Evolutionary conservation across 2,797 vertebrate species (phyloP).

Genomic region (Neosilurus hyrtlii): DNA sequence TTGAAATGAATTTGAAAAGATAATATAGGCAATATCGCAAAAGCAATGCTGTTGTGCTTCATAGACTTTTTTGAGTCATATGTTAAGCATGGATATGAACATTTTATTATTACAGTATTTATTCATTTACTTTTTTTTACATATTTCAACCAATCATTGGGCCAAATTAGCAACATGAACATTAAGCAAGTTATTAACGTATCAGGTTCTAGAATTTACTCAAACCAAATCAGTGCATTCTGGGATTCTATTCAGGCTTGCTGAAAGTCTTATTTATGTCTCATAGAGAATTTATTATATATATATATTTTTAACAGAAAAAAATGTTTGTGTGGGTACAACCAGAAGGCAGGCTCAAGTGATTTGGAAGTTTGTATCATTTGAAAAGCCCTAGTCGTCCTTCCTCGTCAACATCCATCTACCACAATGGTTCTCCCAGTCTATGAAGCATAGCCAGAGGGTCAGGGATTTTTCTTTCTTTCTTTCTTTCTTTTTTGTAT

Average conservation of each 20-base stretch:
- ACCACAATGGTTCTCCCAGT: background rate
- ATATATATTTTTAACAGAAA: background rate
- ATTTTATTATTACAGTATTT: background rate
- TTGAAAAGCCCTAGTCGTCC: background rate
- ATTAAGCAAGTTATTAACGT: constrained; percentile 23
- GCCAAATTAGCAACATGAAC: constrained; percentile 29
- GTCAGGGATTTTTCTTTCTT: background rate
- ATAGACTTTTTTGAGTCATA: background rate
- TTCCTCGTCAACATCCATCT: constrained; percentile 3
- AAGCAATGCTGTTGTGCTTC: constrained; percentile 35
- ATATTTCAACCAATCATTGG: background rate
- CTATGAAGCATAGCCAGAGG: background rate
- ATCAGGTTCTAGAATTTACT: background rate
- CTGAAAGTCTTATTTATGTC: constrained; percentile 64
- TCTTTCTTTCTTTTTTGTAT: background rate
- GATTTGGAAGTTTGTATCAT: background rate
- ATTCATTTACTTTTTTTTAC: background rate
- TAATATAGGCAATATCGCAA: constrained; percentile 40
- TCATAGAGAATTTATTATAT: constrained; percentile 63
- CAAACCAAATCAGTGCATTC: background rate
- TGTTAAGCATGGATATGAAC: background rate
- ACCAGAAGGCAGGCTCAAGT: background rate
- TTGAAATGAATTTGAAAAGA: constrained; percentile 44
- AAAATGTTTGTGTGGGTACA: background rate
- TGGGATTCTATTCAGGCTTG: constrained; percentile 48